Base-by-base conservation (phyloP, 1,140 invertebrate species). In the Drosophila leontia region DNA sequence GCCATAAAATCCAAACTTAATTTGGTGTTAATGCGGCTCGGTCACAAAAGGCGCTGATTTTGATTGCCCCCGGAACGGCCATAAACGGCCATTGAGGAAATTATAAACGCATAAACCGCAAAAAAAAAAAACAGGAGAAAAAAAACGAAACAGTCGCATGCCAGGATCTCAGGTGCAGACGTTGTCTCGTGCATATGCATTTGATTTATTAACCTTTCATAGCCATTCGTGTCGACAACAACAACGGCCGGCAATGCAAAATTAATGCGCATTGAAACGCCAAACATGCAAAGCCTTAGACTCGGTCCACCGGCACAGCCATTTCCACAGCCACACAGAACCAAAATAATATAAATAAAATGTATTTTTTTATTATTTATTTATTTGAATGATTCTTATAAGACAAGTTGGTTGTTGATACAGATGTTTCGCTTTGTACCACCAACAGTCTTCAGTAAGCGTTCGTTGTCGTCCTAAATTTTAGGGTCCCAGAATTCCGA, bases 121-220 rank as follows among this genome's bases (percentile, higher is more conserved):
- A 42, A 68, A 19, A 29, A 35, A 41, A 8, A 5, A 13, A 59
- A 55, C 29, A 5, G 12, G 23, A 35, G 23, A 37, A 39, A 53
- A 48, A 64, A 57, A 35, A 50, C 32, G 67, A 48, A 23, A 26
- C 35, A 78, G 76, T 59, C 68, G 79, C 75, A 78, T 79, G 76
- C 72, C 65, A 58, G 82, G 75, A 80, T 78, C 80, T 88, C 80
- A 88, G 84, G 83, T 88, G 83, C 83, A 87, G 71, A 85, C 53
- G 71, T 59, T 77, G 82, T 80, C 56, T 29, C 77, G 80, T 83
- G 84, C 85, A 87, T 81, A 87, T 88, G 78, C 77, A 87, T 87
- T 87, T 87, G 84, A 87, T 87, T 87, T 87, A 87, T 87, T 87
- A 87, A 87, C 84, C 84, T 87, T 81, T 87, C 84, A 80, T 87